A percentile compares a stretch with the other conserved stretches of the same genome.
These are phyloP conservation scores for human (Homo sapiens) DNA, from an alignment of 2,113 vertebrate genomes.

Conservation along the genomic window DNA sequence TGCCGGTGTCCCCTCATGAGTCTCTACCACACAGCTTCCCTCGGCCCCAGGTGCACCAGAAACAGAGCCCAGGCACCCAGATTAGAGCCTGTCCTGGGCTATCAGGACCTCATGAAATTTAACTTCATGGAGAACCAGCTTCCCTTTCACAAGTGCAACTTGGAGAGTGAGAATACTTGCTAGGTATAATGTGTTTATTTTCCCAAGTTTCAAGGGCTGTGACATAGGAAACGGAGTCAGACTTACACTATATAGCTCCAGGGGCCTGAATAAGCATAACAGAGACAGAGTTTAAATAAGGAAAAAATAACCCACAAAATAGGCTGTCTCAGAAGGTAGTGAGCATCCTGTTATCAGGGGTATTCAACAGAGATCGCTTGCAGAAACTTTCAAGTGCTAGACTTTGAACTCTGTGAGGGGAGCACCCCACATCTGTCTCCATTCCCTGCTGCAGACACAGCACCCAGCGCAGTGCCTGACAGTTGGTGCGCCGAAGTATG, in stretches of 20 bases:
- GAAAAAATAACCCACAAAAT: neutral
- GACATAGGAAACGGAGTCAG: conserved; percentile 12
- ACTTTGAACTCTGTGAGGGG: neutral
- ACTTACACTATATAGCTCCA: neutral
- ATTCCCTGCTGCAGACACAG: neutral
- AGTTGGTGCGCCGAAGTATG: neutral
- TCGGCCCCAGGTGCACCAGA: neutral
- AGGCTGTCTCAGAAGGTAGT: neutral
- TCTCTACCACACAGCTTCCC: neutral
- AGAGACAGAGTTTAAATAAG: neutral
- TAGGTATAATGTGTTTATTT: neutral
- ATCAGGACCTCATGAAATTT: neutral
- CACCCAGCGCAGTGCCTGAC: neutral
- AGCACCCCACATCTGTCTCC: neutral
- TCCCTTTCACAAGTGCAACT: neutral
- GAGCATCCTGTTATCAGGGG: neutral
- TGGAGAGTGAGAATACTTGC: neutral
- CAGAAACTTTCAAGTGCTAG: neutral
- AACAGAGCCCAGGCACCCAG: neutral
- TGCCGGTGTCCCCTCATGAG: accelerated
- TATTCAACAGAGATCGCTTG: neutral
- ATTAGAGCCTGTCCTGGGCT: neutral
- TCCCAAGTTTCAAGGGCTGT: neutral
- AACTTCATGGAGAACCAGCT: neutral
- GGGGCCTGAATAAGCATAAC: neutral